Evolutionary conservation across 2,888 invertebrate species (phyloP).

Genomic region (Dusona sp.): DNA sequence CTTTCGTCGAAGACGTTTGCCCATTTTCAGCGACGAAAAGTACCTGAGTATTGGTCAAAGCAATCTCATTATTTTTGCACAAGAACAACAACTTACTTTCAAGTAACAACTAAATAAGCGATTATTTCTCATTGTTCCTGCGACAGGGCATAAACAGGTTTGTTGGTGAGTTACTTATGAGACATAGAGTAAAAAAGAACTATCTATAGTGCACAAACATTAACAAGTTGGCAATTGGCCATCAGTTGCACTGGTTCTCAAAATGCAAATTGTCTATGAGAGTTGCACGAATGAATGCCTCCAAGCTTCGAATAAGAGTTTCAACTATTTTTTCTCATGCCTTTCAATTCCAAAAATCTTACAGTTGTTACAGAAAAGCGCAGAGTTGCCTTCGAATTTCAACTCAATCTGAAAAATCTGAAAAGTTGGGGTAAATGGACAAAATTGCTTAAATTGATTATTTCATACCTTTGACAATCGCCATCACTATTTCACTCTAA

Average conservation of each 20-base stretch:
- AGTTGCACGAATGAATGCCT: too few species aligned
- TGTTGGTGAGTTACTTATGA: too few species aligned
- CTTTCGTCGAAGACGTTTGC: too few species aligned
- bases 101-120: not conserved
- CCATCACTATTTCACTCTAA: not conserved
- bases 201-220: not conserved
- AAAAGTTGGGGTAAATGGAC: not conserved
- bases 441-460: not conserved
- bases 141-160: too few species aligned
- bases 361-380: not conserved
- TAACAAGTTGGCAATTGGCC: not conserved
- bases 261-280: too few species aligned
- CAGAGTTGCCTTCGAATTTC: not conserved
- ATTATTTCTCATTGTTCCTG: too few species aligned
- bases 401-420: not conserved
- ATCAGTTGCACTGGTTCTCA: too few species aligned
- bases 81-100: not conserved
- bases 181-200: not conserved
- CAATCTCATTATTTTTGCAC: not conserved
- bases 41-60: not conserved
- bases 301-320: too few species aligned
- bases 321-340: not conserved
- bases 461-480: not conserved
- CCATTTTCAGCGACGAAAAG: too few species aligned
- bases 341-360: not conserved